Evolutionary conservation across 1,140 invertebrate genomes (phyloP), one percentile per base, ranked within the genome.

Genomic region (Trachelipus rathkii): DNA sequence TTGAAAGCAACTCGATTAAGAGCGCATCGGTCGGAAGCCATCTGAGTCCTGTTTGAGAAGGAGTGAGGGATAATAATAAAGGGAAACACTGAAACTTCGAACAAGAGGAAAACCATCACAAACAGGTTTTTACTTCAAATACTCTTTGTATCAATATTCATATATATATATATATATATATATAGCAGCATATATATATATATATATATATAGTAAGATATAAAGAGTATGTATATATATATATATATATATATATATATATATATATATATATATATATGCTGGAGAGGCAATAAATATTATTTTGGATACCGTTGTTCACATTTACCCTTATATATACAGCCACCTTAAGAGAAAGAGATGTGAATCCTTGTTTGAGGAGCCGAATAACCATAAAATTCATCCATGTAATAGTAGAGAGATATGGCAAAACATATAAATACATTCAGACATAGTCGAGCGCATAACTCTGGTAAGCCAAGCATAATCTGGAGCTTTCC

Each of bases 1-100:
- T 60, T 60, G 50, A 60, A 60, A 60, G 50, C 50, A 60, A 60
- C 8, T 19, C 50, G 50, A 60, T 60, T 60, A 60, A 60, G 50
- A 60, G 50, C 8, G 50, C 8, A 60, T 60, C 50, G 50, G 50
- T 60, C 50, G 11, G 50, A 60, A 15, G 50, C 50, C 50, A 60
- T 60, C 50, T 60, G 50, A 60, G 50, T 60, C 50, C 50, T 60
- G 50, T 60, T 60, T 60, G 11, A 60, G 50, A 60, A 60, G 50
- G 50, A 60, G 50, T 60, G 50, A 60, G 19, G 50, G 50, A 60
- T 19, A 19, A 60, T 60, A 13, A 19, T 19, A 60, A 19, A 60
- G 50, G 50, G 50, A 19, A 60, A 60, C 50, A 19, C 50, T 8
- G 50, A 3, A 60, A 60, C 1, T 60, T 8, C 50, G 50, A 60